Conservation (phyloP, 2,888 invertebrate species). For the Cephus pygmeus region DNA sequence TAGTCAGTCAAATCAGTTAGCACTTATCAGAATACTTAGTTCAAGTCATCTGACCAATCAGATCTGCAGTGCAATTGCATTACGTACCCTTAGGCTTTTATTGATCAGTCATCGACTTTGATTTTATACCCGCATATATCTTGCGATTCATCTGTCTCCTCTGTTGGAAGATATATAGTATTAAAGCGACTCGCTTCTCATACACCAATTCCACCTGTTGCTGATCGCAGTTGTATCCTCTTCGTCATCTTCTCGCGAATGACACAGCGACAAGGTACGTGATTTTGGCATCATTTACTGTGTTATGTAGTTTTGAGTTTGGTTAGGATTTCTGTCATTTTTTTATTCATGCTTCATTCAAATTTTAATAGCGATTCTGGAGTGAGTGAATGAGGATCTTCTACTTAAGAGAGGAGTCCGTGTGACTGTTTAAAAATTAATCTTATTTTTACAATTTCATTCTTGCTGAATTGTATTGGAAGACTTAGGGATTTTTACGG, state of each 20-base stretch:
- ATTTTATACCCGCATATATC: conserved; percentile 16
- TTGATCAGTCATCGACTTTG: conserved; percentile 6
- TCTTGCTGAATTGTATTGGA: not conserved
- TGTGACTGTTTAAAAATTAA: not conserved
- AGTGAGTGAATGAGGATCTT: too few relatives aligned
- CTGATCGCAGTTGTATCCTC: not conserved
- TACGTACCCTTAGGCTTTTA: not conserved
- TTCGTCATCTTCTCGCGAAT: conserved; percentile 36
- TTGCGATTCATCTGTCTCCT: not conserved
- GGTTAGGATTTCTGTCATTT: not conserved
- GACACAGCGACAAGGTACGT: conserved; percentile 45
- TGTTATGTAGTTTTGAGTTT: not conserved
- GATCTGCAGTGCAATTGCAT: not conserved
- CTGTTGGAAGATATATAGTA: conserved; percentile 7
- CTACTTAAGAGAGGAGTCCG: too few relatives aligned
- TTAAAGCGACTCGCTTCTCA: conserved; percentile 17
- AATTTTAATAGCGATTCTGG: not conserved
- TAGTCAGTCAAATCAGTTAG: not conserved
- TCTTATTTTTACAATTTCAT: not conserved
- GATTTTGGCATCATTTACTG: not conserved
- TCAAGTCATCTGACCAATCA: not conserved
- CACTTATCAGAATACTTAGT: not conserved
- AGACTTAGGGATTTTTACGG: not conserved
- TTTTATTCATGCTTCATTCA: not conserved
- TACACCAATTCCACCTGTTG: conserved; percentile 37